These are phyloP conservation scores for Danaus chrysippus DNA, from an alignment of 2,888 invertebrate genomes.

Conservation along the genomic window DNA sequence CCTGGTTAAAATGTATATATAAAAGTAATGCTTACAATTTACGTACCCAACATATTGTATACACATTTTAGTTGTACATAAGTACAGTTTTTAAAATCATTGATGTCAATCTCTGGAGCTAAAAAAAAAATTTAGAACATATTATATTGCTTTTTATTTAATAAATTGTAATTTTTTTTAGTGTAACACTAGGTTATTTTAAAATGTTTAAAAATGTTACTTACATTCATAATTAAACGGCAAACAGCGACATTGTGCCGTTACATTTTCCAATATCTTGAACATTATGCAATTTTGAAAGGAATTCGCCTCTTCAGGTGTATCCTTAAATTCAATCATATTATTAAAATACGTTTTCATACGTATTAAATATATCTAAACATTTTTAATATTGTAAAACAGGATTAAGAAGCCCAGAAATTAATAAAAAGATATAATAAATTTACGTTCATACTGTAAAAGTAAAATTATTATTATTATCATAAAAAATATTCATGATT, in stretches of 20 bases:
- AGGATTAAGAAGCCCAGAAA: too few species aligned
- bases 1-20: too few species aligned
- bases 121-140: conserved; percentile 18
- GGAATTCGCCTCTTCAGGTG: conserved; percentile 38
- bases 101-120: conserved; percentile 45
- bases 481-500: not conserved
- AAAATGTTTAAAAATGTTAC: conserved; percentile 16
- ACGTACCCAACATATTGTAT: conserved; percentile 49
- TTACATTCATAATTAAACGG: conserved; percentile 57
- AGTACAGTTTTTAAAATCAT: conserved; percentile 44
- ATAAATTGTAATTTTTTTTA: too few species aligned
- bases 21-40: not conserved
- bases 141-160: not conserved
- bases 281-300: conserved; percentile 55
- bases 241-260: conserved; percentile 52
- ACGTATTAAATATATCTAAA: too few species aligned
- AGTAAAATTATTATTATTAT: not conserved
- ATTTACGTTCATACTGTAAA: not conserved
- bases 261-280: conserved; percentile 46
- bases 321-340: conserved; percentile 44
- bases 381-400: too few species aligned
- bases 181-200: too few species aligned
- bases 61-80: conserved; percentile 58
- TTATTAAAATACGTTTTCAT: too few species aligned
- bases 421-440: too few species aligned